Percentiles rank a stretch among this genome's conserved stretches.
These are phyloP conservation scores for Esperia sulphurella DNA, from an alignment of 2,888 invertebrate species.

Conservation along the genomic window DNA sequence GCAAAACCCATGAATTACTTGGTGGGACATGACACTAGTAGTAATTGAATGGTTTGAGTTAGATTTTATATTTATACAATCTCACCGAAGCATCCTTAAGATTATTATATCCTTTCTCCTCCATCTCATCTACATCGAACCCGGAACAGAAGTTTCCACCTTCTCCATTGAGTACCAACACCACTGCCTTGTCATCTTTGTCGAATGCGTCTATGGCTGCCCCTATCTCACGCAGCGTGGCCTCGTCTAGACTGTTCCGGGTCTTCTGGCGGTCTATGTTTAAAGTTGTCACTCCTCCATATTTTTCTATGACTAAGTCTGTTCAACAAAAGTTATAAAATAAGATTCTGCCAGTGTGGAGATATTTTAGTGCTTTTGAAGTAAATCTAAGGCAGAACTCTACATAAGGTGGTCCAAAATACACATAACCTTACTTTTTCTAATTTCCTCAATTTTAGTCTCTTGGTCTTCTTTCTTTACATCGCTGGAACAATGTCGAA, in stretches of 20 bases:
- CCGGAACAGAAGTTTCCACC: conserved; percentile 98
- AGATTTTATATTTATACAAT: conserved; percentile 5
- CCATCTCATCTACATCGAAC: conserved; percentile 90
- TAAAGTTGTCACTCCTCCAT: conserved; percentile 84
- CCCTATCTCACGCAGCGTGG: conserved; percentile 83
- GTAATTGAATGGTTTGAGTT: no score
- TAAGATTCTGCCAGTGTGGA: no score
- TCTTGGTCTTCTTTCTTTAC: conserved; percentile 37
- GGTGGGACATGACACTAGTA: no score
- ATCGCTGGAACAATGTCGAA: conserved; percentile 42
- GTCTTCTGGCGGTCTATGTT: conserved; percentile 92
- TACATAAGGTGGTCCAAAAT: conserved; percentile 8
- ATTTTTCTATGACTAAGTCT: conserved; percentile 80
- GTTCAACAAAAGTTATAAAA: conserved; percentile 12
- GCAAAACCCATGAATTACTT: no score
- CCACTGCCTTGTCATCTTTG: conserved; percentile 82
- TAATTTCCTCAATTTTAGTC: conserved; percentile 53
- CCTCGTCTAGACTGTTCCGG: conserved; percentile 89
- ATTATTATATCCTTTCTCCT: conserved; percentile 53
- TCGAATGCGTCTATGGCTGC: conserved; percentile 90
- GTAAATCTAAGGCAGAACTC: no score
- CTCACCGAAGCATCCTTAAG: conserved; percentile 64
- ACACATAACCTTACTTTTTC: conserved; percentile 56
- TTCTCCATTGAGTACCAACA: conserved; percentile 91
- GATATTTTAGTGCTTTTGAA: no score